A percentile compares a stretch with the other conserved stretches of the same genome.
phyloP scores from a whole-genome alignment of 2,888 invertebrate species.

The Nebria brevicollis region DNA sequence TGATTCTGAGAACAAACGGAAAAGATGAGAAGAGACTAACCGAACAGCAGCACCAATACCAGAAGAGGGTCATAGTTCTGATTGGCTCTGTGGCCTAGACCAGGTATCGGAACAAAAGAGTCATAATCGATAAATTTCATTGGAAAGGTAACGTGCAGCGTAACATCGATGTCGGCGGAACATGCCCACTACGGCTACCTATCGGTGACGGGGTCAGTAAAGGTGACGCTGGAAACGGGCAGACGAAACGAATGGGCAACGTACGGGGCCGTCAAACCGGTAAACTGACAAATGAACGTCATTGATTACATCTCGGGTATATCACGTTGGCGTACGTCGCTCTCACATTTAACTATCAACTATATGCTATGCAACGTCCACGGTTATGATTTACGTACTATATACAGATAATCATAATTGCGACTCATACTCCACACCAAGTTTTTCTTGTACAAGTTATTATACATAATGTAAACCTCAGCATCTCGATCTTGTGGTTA shows the following conservation, averaged over 20 bases:
- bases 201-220: conserved; percentile 43
- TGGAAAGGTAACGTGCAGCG: conserved; percentile 53
- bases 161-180: conserved; percentile 52
- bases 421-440: not conserved
- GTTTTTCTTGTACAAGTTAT: not conserved
- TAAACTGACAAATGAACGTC: conserved; percentile 45
- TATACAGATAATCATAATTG: not conserved
- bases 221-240: conserved; percentile 42
- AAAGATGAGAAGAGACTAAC: conserved; percentile 2
- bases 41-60: conserved; percentile 6
- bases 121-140: conserved; percentile 54
- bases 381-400: not conserved
- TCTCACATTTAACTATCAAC: not conserved
- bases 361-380: not conserved
- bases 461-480: not conserved
- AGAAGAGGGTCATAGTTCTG: conserved; percentile 46
- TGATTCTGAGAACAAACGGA: conserved; percentile 13
- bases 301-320: conserved; percentile 39
- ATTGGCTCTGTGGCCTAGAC: conserved; percentile 51
- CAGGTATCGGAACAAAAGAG: conserved; percentile 53
- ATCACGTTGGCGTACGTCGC: not conserved
- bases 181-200: conserved; percentile 47
- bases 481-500: conserved; percentile 33
- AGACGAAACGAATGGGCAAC: conserved; percentile 41
- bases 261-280: conserved; percentile 36